phyloP scores from a whole-genome alignment of 2,797 vertebrate species.

The Neosalanx taihuensis region DNA sequence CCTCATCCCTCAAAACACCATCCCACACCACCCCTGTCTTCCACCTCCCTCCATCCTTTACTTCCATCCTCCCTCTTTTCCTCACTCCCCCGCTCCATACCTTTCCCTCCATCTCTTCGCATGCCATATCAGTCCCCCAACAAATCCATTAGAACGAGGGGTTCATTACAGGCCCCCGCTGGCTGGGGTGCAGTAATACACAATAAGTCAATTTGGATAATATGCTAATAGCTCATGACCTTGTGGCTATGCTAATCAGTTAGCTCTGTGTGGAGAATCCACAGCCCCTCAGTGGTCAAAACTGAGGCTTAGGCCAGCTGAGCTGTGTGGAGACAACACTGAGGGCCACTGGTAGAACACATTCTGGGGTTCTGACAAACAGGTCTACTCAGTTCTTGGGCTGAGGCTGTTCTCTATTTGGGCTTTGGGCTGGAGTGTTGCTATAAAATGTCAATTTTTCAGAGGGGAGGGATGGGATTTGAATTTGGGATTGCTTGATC shows the following conservation, averaged over 20 bases:
- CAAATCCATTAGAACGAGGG: background rate
- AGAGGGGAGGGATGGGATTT: background rate
- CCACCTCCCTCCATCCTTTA: background rate
- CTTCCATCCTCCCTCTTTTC: background rate
- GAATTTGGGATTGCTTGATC: conserved; percentile 38
- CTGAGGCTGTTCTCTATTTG: no score
- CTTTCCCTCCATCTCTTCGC: background rate
- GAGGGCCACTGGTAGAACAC: no score
- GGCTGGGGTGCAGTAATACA: conserved; percentile 20
- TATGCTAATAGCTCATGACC: conserved; percentile 47
- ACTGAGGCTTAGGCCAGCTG: conserved; percentile 45
- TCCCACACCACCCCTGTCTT: conserved; percentile 22
- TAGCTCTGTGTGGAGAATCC: conserved; percentile 33
- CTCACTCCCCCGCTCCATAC: background rate
- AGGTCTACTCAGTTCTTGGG: no score
- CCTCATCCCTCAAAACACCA: background rate
- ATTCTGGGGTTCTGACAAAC: no score
- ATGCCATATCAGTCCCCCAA: background rate
- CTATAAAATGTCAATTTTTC: no score
- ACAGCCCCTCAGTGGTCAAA: conserved; percentile 48
- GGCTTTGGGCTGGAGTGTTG: no score
- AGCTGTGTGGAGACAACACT: conserved; percentile 50
- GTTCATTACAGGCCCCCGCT: conserved; percentile 5
- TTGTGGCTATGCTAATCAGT: conserved; percentile 54
- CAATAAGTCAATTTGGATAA: conserved; percentile 17